Percentiles rank a stretch among this genome's conserved stretches.
phyloP scores from a whole-genome alignment of 2,113 vertebrate genomes.

The Plecturocebus donacophilus region DNA sequence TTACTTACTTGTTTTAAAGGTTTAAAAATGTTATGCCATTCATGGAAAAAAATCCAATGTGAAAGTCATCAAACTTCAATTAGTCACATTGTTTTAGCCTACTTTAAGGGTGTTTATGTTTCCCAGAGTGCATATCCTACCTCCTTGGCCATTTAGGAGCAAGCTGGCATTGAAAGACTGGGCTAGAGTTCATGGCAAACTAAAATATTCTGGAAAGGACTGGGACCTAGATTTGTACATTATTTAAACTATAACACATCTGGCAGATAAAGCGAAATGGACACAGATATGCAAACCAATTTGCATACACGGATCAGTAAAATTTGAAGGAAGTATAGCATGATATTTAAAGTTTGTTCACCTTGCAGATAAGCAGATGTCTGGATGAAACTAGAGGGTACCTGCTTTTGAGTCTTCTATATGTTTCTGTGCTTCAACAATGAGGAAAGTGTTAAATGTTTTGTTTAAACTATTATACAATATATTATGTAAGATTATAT shows the following conservation, averaged over 20 bases:
- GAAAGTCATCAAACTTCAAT: neutral
- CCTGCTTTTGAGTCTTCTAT: neutral
- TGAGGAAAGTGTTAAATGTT: neutral
- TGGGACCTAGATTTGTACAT: neutral
- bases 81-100: neutral
- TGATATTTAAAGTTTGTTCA: neutral
- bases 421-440: neutral
- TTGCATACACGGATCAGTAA: neutral
- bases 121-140: neutral
- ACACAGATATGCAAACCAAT: conserved; percentile 16
- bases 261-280: neutral
- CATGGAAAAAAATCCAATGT: neutral
- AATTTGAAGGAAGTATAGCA: neutral
- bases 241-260: conserved; percentile 23
- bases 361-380: neutral
- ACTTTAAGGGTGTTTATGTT: neutral
- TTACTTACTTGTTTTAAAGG: neutral
- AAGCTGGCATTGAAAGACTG: conserved; percentile 5
- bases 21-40: neutral
- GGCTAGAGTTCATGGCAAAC: neutral
- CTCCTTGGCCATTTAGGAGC: conserved; percentile 3
- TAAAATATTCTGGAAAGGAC: conserved; percentile 7
- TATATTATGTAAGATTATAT: neutral
- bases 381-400: neutral
- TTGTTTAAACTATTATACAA: neutral